Conservation (phyloP, 2,888 invertebrate species). For the Rhorus exstirpatorius region DNA sequence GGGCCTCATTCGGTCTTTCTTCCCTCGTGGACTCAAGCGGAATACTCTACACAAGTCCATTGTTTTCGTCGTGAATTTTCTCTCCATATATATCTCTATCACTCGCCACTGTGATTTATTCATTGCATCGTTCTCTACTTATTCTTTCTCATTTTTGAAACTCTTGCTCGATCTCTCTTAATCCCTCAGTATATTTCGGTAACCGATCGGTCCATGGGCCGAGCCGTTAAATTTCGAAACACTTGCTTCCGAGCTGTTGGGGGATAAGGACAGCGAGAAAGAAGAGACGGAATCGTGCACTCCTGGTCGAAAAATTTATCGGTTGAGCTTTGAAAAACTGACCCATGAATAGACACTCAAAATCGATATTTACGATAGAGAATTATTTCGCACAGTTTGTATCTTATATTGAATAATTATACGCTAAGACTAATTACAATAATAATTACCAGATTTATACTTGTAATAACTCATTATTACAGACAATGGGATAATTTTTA, state of each 20-base stretch:
- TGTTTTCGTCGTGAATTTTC: constrained; percentile 37
- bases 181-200: constrained; percentile 40
- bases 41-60: constrained; percentile 63
- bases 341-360: too few species aligned
- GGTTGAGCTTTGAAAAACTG: too few species aligned
- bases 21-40: constrained; percentile 34
- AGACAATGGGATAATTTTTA: too few species aligned
- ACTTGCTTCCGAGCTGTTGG: neutral
- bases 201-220: constrained; percentile 28
- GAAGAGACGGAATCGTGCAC: too few species aligned
- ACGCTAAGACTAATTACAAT: too few species aligned
- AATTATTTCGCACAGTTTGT: too few species aligned
- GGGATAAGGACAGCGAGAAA: too few species aligned
- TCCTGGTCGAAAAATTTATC: too few species aligned
- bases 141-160: neutral
- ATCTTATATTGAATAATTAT: too few species aligned
- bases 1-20: constrained; percentile 36
- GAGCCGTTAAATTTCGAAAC: constrained; percentile 45
- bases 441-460: too few species aligned
- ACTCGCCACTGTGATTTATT: constrained; percentile 6
- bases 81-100: neutral
- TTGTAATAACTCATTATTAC: too few species aligned
- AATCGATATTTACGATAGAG: too few species aligned
- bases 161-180: neutral
- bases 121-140: neutral